Conservation (phyloP, 2,888 invertebrate species). For the Nymphalis urticae region DNA sequence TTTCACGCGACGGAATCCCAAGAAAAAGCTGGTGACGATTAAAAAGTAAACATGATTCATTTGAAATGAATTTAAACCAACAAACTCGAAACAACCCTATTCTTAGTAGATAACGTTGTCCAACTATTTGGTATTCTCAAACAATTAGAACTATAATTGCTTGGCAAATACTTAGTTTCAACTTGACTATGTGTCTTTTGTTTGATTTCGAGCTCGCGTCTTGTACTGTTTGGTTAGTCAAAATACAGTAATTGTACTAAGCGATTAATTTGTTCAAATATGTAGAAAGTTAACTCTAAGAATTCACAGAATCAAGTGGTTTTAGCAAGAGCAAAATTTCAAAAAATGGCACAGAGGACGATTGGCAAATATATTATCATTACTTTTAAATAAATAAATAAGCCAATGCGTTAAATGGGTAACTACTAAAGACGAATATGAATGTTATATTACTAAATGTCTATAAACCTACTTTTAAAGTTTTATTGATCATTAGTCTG, state of each 20-base stretch:
- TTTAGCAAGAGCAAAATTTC: background rate
- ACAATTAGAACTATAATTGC: slow-evolving; percentile 7
- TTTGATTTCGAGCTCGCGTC: slow-evolving; percentile 20
- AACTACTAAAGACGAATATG: too few relatives aligned
- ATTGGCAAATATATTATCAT: too few relatives aligned
- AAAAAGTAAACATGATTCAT: background rate
- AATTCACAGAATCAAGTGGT: background rate
- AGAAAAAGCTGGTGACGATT: background rate
- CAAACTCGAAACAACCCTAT: background rate
- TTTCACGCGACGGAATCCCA: background rate
- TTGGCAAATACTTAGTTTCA: slow-evolving; percentile 15
- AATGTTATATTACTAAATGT: too few relatives aligned
- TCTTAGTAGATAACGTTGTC: background rate
- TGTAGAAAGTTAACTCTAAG: slow-evolving; percentile 4
- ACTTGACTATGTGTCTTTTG: slow-evolving; percentile 21
- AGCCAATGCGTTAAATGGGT: too few relatives aligned
- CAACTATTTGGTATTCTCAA: slow-evolving; percentile 2
- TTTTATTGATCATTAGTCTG: too few relatives aligned
- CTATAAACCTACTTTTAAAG: too few relatives aligned
- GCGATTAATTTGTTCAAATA: slow-evolving; percentile 20
- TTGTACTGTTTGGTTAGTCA: slow-evolving; percentile 26
- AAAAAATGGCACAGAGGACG: too few relatives aligned
- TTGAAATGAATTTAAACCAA: background rate
- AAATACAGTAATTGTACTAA: slow-evolving; percentile 24
- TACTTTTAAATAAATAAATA: too few relatives aligned